Evolutionary conservation across 1,140 invertebrate species (phyloP), one percentile per base, ranked within the genome.

Genomic region (roundworm (Caenorhabditis elegans)): DNA sequence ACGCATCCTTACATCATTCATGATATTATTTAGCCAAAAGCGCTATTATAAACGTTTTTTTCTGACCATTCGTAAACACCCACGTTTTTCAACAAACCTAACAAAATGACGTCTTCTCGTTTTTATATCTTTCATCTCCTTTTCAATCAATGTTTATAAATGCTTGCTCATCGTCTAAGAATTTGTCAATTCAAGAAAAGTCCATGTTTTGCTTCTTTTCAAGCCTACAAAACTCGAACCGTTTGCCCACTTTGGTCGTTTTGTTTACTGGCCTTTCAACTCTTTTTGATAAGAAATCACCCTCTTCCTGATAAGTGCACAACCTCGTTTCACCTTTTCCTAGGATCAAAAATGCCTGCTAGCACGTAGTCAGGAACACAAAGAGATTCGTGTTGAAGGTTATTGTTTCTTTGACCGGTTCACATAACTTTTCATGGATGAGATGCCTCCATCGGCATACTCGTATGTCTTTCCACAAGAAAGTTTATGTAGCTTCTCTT

Each of bases 91-190:
- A 22, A 22, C 31, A 39, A 43, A 11, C n/a, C 8, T 34, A 3
- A 43, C 60, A 70, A 22, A 22, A 43, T 70, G 60, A 70, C 60
- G 60, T 39, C 8, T 39, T 11, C 28, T 31, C 34, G 34, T 70
- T n/a, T n/a, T n/a, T n/a, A n/a, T n/a, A n/a, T n/a, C n/a, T n/a
- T n/a, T n/a, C n/a, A n/a, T n/a, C n/a, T n/a, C n/a, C 34, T 39
- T 39, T 70, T 70, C 34, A 11, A 34, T 70, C 10, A 70, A 39
- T 70, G 60, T 70, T 70, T 70, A 22, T 31, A 70, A n/a, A 65
- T 15, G 60, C 28, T 70, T 70, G 60, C 60, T 70, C 60, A 70
- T 34, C 34, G 60, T 13, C 17, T 2, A 70, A 70, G 34, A 70
- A 70, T 70, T 70, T 39, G 34, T 39, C 60, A 11, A 70, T 70